Evolutionary conservation across 37 sponge, comb jelly and placozoan genomes (phyloP).

Genomic region (Chondrilla cf. caribensis): DNA sequence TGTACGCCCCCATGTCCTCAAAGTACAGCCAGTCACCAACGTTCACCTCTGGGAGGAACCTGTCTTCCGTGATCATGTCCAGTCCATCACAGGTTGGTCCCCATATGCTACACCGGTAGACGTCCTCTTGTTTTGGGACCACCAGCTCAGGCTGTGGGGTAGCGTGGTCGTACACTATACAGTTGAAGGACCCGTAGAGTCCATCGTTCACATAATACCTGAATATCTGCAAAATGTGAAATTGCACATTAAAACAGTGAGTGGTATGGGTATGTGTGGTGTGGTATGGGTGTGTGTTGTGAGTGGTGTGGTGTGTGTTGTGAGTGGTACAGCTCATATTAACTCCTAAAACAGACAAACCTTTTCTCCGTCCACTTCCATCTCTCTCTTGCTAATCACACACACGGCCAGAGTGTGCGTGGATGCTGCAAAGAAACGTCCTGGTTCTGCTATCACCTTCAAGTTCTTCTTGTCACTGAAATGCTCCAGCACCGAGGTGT

Average conservation of each 20-base stretch:
- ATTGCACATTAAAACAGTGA: background rate
- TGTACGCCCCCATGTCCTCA: slow-evolving; percentile 96
- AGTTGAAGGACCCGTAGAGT: slow-evolving; percentile 83
- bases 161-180: background rate
- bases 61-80: slow-evolving; percentile 57
- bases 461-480: slow-evolving; percentile 19
- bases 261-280: background rate
- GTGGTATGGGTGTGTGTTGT: background rate
- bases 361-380: background rate
- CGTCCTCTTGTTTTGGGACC: background rate
- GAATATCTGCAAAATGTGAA: slow-evolving; percentile 1
- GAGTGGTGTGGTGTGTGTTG: background rate
- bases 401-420: slow-evolving; percentile 63
- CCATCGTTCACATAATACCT: slow-evolving; percentile 96
- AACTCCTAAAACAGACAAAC: background rate
- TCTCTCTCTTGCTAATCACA: slow-evolving; percentile 58
- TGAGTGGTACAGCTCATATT: background rate
- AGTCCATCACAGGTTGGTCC: slow-evolving; percentile 92
- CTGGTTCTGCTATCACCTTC: slow-evolving; percentile 89
- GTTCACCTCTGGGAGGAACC: slow-evolving; percentile 62
- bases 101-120: slow-evolving; percentile 51
- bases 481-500: background rate
- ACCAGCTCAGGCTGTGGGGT: background rate
- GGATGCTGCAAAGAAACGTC: slow-evolving; percentile 79
- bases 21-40: slow-evolving; percentile 89